phyloP scores from a whole-genome alignment of 1,140 invertebrate species.

The Brachionus asplanchnoidis region DNA sequence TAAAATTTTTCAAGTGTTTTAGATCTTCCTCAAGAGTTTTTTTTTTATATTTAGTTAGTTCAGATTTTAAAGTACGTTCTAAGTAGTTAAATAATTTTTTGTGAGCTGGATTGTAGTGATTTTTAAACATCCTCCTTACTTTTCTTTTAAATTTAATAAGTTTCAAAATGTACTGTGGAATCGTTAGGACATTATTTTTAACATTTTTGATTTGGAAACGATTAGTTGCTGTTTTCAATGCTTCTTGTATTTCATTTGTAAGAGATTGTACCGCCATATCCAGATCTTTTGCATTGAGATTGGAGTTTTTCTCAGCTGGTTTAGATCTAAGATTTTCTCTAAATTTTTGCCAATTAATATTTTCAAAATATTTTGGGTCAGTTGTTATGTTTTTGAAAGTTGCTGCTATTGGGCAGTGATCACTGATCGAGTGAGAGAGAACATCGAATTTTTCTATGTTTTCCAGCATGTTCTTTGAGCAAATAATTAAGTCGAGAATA shows the following conservation, averaged over 20 bases:
- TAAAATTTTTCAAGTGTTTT: not conserved
- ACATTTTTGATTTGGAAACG: not conserved
- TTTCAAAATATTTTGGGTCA: not conserved
- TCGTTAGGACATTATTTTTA: not conserved
- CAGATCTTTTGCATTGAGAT: not conserved
- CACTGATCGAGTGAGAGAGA: not conserved
- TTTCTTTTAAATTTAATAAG: slow-evolving; percentile 7
- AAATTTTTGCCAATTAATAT: not conserved
- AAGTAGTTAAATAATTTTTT: not conserved
- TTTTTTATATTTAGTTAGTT: not conserved
- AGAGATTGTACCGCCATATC: not conserved
- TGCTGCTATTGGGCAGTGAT: not conserved
- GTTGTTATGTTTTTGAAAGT: not conserved
- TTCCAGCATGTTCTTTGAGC: not conserved
- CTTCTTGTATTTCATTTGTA: not conserved
- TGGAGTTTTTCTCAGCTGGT: not conserved
- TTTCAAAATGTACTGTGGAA: not conserved
- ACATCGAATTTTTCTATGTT: not conserved
- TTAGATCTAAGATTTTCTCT: not conserved
- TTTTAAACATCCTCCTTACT: not conserved
- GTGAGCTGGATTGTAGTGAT: not conserved
- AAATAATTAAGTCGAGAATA: not conserved
- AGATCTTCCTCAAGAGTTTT: not conserved
- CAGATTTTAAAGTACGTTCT: not conserved
- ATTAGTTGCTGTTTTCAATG: not conserved